Conservation (phyloP, 2,888 invertebrate species). For the Ypsolopha sequella region DNA sequence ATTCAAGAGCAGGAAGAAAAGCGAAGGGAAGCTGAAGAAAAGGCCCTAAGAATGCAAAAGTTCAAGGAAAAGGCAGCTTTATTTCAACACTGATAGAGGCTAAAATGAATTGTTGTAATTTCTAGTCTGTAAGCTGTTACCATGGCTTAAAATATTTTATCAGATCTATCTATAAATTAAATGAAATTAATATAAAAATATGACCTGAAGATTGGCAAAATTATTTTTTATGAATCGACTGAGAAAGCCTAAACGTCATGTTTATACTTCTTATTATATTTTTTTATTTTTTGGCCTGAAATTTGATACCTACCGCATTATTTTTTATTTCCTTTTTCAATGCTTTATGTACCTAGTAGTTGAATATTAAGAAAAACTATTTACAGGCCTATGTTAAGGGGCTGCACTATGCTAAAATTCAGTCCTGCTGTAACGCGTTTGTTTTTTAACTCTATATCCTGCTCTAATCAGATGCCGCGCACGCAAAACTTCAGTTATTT, state of each 20-base stretch:
- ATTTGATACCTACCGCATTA: too few relatives aligned
- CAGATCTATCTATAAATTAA: neutral
- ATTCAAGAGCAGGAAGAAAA: slow-evolving; percentile 92
- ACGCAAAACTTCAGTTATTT: too few relatives aligned
- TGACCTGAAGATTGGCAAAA: neutral
- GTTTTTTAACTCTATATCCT: too few relatives aligned
- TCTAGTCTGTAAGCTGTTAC: slow-evolving; percentile 67
- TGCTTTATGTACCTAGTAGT: too few relatives aligned
- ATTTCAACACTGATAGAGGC: slow-evolving; percentile 66
- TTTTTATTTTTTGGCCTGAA: neutral
- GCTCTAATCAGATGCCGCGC: too few relatives aligned
- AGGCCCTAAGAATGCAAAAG: slow-evolving; percentile 81
- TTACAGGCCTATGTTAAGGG: too few relatives aligned
- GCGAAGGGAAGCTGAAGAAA: slow-evolving; percentile 86
- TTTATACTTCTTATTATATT: neutral
- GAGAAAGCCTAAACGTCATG: neutral
- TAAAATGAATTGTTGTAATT: slow-evolving; percentile 23
- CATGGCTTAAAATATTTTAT: slow-evolving; percentile 20
- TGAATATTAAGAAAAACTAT: too few relatives aligned
- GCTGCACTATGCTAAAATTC: too few relatives aligned
- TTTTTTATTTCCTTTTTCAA: too few relatives aligned
- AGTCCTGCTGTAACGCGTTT: too few relatives aligned
- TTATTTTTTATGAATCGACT: neutral
- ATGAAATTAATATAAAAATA: neutral
- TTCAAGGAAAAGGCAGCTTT: slow-evolving; percentile 92